These are phyloP conservation scores for Enteromius afrohamiltoni DNA, from an alignment of 2,797 vertebrate species.

Conservation along the genomic window DNA sequence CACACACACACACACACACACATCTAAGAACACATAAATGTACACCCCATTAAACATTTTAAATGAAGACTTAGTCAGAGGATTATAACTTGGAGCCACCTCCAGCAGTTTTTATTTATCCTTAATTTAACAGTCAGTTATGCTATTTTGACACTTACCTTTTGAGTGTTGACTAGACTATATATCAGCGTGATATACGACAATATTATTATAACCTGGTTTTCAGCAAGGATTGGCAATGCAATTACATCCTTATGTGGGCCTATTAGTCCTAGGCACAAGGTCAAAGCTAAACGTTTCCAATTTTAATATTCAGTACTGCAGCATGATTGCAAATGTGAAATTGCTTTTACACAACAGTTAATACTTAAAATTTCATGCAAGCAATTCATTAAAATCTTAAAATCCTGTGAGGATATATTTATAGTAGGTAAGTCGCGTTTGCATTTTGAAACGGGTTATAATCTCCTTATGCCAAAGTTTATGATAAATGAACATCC, in stretches of 20 bases:
- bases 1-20: conserved; percentile 46
- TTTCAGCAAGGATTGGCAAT: not conserved
- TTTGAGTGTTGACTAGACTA: not conserved
- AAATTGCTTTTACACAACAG: not conserved
- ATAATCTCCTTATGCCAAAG: not conserved
- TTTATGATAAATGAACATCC: not conserved
- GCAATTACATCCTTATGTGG: not conserved
- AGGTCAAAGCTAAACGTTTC: not conserved
- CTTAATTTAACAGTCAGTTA: not conserved
- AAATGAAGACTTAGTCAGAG: conserved; percentile 52
- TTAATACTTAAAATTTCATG: not conserved
- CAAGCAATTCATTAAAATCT: not conserved
- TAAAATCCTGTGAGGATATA: not conserved
- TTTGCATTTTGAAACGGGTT: not conserved
- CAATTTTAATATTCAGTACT: not conserved
- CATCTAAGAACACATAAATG: conserved; percentile 33
- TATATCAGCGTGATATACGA: not conserved
- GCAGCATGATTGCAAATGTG: not conserved
- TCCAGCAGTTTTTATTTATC: conserved; percentile 24
- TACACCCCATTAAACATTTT: conserved; percentile 64
- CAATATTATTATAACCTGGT: not conserved
- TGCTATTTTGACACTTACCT: conserved; percentile 2
- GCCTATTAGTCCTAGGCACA: not conserved
- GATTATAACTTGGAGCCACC: conserved; percentile 45
- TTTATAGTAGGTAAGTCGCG: not conserved